These are phyloP conservation scores for Horisme vitalbata DNA, from an alignment of 2,888 invertebrate genomes.

Conservation along the genomic window DNA sequence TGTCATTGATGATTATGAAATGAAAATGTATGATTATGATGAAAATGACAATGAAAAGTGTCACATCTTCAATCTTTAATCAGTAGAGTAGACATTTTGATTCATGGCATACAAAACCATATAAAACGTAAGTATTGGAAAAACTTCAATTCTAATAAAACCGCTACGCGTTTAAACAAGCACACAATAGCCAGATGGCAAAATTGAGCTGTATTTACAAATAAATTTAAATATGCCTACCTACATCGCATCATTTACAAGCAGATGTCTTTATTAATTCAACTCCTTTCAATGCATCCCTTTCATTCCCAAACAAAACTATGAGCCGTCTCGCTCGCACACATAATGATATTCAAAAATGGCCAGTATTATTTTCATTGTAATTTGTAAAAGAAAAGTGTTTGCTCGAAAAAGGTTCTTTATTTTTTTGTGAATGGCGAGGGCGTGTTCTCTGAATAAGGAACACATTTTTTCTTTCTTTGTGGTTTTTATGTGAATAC, in stretches of 20 bases:
- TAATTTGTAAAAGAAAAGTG: constrained; percentile 55
- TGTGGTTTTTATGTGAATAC: constrained; percentile 49
- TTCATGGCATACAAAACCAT: too few relatives aligned
- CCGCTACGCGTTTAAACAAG: constrained; percentile 8
- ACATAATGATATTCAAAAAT: constrained; percentile 67
- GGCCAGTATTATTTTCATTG: constrained; percentile 63
- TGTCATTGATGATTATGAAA: too few relatives aligned
- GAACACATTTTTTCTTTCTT: constrained; percentile 43
- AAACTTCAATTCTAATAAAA: constrained; percentile 12
- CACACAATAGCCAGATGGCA: constrained; percentile 25
- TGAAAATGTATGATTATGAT: too few relatives aligned
- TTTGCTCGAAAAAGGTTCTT: constrained; percentile 61
- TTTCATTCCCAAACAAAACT: constrained; percentile 40
- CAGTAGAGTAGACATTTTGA: too few relatives aligned
- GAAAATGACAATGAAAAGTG: too few relatives aligned
- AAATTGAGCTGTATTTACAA: constrained; percentile 36
- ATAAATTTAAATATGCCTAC: constrained; percentile 39
- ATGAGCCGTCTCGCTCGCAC: constrained; percentile 47
- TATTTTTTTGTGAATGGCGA: constrained; percentile 42
- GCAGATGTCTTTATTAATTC: constrained; percentile 63
- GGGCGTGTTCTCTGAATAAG: constrained; percentile 43
- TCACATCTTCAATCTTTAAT: too few relatives aligned
- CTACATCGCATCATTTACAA: constrained; percentile 50
- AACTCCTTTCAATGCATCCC: constrained; percentile 42
- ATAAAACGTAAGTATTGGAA: background rate